These are phyloP conservation scores for Belgica antarctica DNA, from an alignment of 2,888 invertebrate species.

Conservation along the genomic window DNA sequence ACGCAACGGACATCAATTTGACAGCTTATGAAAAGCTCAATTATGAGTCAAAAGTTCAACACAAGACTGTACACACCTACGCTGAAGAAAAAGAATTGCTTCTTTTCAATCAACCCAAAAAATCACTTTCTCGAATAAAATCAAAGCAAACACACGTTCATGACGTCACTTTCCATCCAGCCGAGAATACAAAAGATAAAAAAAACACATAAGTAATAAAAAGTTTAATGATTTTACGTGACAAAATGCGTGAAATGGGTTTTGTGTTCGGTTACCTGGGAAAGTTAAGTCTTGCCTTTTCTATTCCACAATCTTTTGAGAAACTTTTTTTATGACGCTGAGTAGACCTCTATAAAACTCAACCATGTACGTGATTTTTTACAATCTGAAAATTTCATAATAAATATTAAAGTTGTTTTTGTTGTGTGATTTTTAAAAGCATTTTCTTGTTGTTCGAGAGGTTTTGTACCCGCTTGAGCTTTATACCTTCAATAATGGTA, in stretches of 20 bases:
- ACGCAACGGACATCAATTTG: too few species aligned
- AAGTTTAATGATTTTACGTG: constrained; percentile 40
- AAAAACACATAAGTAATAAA: constrained; percentile 28
- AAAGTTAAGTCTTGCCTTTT: background rate
- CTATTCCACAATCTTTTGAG: background rate
- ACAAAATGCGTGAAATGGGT: constrained; percentile 7
- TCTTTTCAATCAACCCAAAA: too few species aligned
- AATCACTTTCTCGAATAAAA: too few species aligned
- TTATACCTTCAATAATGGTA: background rate
- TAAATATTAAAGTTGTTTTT: constrained; percentile 24
- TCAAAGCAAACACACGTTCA: too few species aligned
- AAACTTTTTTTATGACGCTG: background rate
- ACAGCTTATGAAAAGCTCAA: too few species aligned
- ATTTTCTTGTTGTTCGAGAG: constrained; percentile 22
- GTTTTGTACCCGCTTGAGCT: background rate
- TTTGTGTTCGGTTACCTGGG: constrained; percentile 14
- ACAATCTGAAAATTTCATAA: constrained; percentile 29
- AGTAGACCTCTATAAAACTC: constrained; percentile 32
- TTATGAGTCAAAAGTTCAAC: too few species aligned
- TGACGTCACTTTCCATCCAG: too few species aligned
- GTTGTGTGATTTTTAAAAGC: constrained; percentile 32
- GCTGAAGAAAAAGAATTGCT: too few species aligned
- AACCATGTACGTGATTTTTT: constrained; percentile 38
- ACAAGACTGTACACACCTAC: too few species aligned
- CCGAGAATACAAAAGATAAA: background rate